A percentile compares a stretch with the other conserved stretches of the same genome.
Evolutionary conservation across 2,888 invertebrate genomes (phyloP).

Genomic region (Eucera pruinosa): DNA sequence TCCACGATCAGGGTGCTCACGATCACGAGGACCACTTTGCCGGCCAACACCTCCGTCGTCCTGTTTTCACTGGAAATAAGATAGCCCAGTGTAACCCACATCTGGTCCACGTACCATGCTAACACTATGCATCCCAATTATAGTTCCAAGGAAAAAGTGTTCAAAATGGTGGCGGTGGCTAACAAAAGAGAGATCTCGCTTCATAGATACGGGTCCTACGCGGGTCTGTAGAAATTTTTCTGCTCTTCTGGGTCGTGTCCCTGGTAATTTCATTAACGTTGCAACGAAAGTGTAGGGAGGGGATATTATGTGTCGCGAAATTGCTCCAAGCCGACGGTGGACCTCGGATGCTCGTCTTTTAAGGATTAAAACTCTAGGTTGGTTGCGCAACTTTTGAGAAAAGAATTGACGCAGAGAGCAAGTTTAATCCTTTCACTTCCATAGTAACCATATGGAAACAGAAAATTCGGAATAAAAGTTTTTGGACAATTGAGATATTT

Average conservation of each 20-base stretch:
- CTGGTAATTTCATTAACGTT: constrained; percentile 36
- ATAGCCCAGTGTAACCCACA: constrained; percentile 26
- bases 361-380: not conserved
- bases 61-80: constrained; percentile 84
- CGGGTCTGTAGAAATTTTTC: not conserved
- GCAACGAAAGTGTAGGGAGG: not conserved
- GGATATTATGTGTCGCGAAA: constrained; percentile 9
- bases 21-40: constrained; percentile 82
- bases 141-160: not conserved
- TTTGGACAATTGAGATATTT: too few species aligned
- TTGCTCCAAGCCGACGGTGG: not conserved
- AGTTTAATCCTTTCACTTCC: too few species aligned
- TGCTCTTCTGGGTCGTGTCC: not conserved
- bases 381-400: not conserved
- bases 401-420: constrained; percentile 42
- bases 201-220: constrained; percentile 17
- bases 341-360: not conserved
- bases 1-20: constrained; percentile 86
- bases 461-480: too few species aligned
- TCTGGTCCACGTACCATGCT: constrained; percentile 32
- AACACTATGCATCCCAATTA: constrained; percentile 23
- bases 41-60: constrained; percentile 79
- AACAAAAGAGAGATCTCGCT: constrained; percentile 10
- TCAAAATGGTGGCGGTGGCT: not conserved
- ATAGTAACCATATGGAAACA: too few species aligned